phyloP scores from a whole-genome alignment of 2,113 vertebrate genomes.

The Sapayoa aenigma region DNA sequence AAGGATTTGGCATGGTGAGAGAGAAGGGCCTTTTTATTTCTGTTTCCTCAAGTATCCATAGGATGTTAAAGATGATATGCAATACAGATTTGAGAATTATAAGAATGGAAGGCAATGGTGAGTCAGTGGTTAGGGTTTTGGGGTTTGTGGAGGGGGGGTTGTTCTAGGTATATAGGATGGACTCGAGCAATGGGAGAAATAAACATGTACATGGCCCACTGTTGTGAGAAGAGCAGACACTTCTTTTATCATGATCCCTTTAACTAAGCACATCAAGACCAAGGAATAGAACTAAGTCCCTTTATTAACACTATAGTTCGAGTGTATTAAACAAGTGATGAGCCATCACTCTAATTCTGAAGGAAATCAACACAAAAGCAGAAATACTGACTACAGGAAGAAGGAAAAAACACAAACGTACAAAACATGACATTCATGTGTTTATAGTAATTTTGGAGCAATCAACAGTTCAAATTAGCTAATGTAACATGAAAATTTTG shows the following conservation, averaged over 20 bases:
- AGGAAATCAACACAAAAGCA: not conserved
- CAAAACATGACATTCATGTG: not conserved
- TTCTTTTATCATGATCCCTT: not conserved
- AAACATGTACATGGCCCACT: not conserved
- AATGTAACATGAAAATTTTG: not conserved
- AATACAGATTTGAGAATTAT: not conserved
- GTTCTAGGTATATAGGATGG: not conserved
- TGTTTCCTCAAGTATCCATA: not conserved
- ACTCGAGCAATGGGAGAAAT: not conserved
- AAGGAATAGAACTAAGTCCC: not conserved
- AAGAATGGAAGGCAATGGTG: not conserved
- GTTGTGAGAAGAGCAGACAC: not conserved
- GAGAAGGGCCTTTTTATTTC: not conserved
- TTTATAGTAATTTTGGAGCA: not conserved
- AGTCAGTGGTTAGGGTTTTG: not conserved
- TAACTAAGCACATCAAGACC: not conserved
- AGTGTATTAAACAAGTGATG: not conserved
- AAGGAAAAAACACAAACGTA: not conserved
- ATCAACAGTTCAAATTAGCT: not conserved
- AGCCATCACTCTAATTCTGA: not conserved
- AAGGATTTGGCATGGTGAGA: not conserved
- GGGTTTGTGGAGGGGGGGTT: not conserved
- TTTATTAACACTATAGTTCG: not conserved
- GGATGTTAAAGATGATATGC: not conserved
- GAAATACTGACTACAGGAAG: not conserved